Evolutionary conservation across 2,797 vertebrate species (phyloP), one percentile per base, ranked within the genome.

Genomic region (Enteromius viviparus): DNA sequence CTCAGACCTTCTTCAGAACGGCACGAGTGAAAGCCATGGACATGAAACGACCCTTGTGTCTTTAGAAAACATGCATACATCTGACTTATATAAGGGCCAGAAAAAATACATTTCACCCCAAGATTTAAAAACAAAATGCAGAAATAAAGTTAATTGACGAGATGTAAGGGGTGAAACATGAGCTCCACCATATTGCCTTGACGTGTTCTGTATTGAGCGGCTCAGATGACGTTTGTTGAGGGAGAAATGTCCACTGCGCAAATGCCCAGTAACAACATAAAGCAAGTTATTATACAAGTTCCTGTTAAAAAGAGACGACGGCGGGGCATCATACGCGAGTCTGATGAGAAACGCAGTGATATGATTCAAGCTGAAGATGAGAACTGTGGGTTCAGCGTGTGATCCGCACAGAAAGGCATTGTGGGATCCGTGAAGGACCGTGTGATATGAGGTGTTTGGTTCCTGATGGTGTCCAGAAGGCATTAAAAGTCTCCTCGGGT

Each of bases 31-130:
- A 65, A 76, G 40, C 37, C 21, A 32, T 83, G 51, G 81, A 76
- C 86, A 85, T 88, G 88, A 92, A 87, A 85, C 19, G 76, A 76
- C 9, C 58, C 62, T 23, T 80, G 15, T 15, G 34, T 76, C 47
- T 83, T 84, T 89, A 85, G 88, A 91, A 91, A 90, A 94, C 95
- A 95, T 94, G 94, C 94, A 94, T 93, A 93, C 91, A 94, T 89
- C 90, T 87, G 92, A 94, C 92, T 92, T 90, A 93, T 71, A 77
- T 69, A 88, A 90, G 89, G 86, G 89, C 32, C 45, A 9, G 42
- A 26, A 2, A 6, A 55, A 42, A 10, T 1, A 29, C 6, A 49
- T 65, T 21, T 49, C 21, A 81, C 53, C 68, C 40, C 4, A 49
- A 49, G 47, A 72, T 4, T 0, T 1, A 23, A 62, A 72, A 19